Evolutionary conservation across 2,888 invertebrate genomes (phyloP).

Genomic region (Agrilus cyanescens): DNA sequence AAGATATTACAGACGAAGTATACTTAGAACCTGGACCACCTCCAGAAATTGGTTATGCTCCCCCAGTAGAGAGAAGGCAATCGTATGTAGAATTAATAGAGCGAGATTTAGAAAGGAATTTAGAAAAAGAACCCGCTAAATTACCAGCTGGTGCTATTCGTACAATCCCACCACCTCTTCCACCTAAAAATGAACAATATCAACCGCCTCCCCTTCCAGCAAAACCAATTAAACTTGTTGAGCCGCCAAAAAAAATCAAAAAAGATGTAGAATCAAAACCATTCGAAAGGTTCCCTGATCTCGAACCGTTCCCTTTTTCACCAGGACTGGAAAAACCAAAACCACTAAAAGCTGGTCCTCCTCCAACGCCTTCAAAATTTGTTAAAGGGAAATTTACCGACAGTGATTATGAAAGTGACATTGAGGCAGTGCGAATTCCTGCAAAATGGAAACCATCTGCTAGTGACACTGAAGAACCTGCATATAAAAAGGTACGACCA

Average conservation of each 20-base stretch:
- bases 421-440: conserved; percentile 36
- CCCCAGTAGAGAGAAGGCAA: conserved; percentile 37
- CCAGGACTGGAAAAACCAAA: conserved; percentile 36
- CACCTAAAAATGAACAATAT: conserved; percentile 34
- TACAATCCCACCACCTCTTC: conserved; percentile 38
- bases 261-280: conserved; percentile 23
- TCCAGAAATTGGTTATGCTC: conserved; percentile 53
- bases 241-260: conserved; percentile 23
- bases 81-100: conserved; percentile 47
- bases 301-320: conserved; percentile 40
- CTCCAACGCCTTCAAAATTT: conserved; percentile 46
- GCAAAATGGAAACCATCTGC: conserved; percentile 50
- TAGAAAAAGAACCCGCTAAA: conserved; percentile 40
- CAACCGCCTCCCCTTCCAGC: conserved; percentile 35
- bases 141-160: conserved; percentile 43
- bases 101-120: conserved; percentile 41
- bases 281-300: conserved; percentile 35
- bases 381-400: conserved; percentile 45
- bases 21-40: conserved; percentile 54
- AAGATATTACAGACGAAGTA: conserved; percentile 38
- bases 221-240: conserved; percentile 22
- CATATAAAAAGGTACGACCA: conserved; percentile 42
- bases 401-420: conserved; percentile 59
- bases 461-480: conserved; percentile 51
- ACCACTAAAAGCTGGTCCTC: conserved; percentile 35